Evolutionary conservation across 35 echinoderm and acorn worm genomes (phyloP), one percentile per base, ranked within the genome.

Genomic region (Heliocidaris erythrogramma): DNA sequence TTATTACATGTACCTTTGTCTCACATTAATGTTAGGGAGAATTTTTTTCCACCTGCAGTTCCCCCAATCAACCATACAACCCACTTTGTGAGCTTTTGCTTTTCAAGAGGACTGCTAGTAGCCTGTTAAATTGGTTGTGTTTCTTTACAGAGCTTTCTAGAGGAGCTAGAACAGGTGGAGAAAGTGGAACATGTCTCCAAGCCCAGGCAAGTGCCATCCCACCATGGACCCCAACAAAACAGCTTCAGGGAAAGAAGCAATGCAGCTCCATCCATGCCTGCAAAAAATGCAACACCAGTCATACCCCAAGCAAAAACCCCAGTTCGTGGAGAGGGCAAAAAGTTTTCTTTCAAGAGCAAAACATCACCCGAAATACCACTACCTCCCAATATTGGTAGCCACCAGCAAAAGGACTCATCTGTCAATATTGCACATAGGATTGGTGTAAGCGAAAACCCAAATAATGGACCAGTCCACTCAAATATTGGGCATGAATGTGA

Each of bases 341-440:
- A 48, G 87, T 89, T 47, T 89, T 47, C 87, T 7, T 89, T 89
- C 87, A 89, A 89, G 29, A 89, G 87, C 10, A 89, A 89, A 48
- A 48, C 47, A 35, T 89, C 87, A 89, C 87, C 87, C 29, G 47
- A 47, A 47, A 89, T 89, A 31, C 87, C 65, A n/a, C 27, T 78
- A 8, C 65, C 65, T 21, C 65, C 65, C 8, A 7, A 4, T 24
- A 2, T 27, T 78, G 65, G 65, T 78, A 78, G 3, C 65, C 5
- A n/a, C 5, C 21, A 78, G 65, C 65, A 78, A 78, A n/a, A 24
- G 27, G 65, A 7, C 14, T n/a, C 27, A 7, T 7, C 30, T 89
- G 10, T 27, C 12, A 89, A 16, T 47, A 89, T 9, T 89, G 31
- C 3, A 32, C 16, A 89, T 31, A 89, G 30, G 31, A 89, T 47